Evolutionary conservation across 2,113 vertebrate species (phyloP), one percentile per base, ranked within the genome.

Genomic region (Amblyornis subalaris): DNA sequence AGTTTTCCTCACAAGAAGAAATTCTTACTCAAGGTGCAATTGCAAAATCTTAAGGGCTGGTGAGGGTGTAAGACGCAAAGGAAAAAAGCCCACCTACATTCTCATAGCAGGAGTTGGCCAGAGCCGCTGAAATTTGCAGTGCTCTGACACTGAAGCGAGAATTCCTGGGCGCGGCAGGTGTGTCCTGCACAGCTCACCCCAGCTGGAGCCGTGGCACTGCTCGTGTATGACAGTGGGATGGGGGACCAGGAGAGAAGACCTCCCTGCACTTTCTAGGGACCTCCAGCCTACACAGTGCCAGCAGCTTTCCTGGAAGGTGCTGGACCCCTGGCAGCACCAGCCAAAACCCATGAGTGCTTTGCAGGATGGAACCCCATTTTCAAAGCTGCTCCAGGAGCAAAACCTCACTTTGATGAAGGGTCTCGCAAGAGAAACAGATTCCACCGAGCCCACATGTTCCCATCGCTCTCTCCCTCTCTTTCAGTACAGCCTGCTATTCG

Each of bases 181-280:
- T 5, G 9, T 9, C 29, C 33, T 2, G 5, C 57, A 14, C 0
- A 4, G 74, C 50, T 64, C 36, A 38, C 36, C n/a, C 51, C 42
- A 28, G 6, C 26, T 66, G 36, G 35, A 80, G 36, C 21, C 2
- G 7, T 31, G 67, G 23, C 6, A 8, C 35, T 1, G 38, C 33
- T 75, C 13, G 0, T 14, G 23, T 40, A 48, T 0, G 0, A 8
- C 10, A 50, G 22, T 1, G 6, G 57, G 29, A 26, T 0, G 1
- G 38, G n/a, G 25, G 8, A 47, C 4, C 0, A 0, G 6, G 29
- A 76, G 22, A 45, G n/a, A 29, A 77, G 26, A 48, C 21, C 15
- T 44, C 58, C 47, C 16, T 9, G 4, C 1, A 2, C 10, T 53
- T 64, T 81, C 51, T 20, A 62, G 42, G 48, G 14, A 77, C 7